Percentiles rank a stretch among this genome's conserved stretches.
phyloP scores from a whole-genome alignment of 1,140 invertebrate genomes.

The Drosophila lacteicornis region DNA sequence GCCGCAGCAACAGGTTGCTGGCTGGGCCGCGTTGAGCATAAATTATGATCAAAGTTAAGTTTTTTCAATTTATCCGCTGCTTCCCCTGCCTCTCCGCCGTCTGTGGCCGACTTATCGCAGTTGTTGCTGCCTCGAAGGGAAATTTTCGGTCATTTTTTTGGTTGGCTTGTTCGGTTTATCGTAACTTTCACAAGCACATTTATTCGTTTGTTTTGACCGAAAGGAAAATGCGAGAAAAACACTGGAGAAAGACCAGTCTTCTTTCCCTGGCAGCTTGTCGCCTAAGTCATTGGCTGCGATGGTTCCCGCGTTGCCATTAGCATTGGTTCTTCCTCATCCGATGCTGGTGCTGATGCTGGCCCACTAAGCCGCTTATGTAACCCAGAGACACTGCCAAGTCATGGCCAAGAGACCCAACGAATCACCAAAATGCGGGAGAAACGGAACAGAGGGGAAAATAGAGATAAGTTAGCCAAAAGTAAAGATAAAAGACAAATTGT shows the following conservation, averaged over 20 bases:
- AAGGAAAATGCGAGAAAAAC: conserved; percentile 4
- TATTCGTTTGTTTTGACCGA: conserved; percentile 1
- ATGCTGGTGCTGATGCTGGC: conserved; percentile 3
- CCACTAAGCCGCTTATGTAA: conserved; percentile 48
- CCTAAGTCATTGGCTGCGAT: conserved; percentile 49
- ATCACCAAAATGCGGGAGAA: conserved; percentile 14
- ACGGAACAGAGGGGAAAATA: background rate
- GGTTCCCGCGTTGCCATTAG: background rate
- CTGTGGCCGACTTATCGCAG: conserved; percentile 57
- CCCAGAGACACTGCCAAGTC: conserved; percentile 25
- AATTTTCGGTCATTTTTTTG: conserved; percentile 48
- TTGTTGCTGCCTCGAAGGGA: conserved; percentile 42
- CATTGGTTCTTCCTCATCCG: background rate
- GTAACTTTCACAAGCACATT: conserved; percentile 63
- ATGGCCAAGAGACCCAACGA: conserved; percentile 24
- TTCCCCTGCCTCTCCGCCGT: conserved; percentile 12
- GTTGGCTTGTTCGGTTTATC: conserved; percentile 15
- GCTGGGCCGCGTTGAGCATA: conserved; percentile 48
- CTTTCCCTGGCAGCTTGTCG: conserved; percentile 48
- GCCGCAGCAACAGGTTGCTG: conserved; percentile 41
- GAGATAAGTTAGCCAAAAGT: conserved; percentile 3
- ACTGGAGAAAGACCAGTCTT: background rate
- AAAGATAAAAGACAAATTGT: background rate
- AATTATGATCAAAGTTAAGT: conserved; percentile 64
- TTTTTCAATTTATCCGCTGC: conserved; percentile 44